phyloP scores from a whole-genome alignment of 2,797 vertebrate species.

The Prionace glauca region DNA sequence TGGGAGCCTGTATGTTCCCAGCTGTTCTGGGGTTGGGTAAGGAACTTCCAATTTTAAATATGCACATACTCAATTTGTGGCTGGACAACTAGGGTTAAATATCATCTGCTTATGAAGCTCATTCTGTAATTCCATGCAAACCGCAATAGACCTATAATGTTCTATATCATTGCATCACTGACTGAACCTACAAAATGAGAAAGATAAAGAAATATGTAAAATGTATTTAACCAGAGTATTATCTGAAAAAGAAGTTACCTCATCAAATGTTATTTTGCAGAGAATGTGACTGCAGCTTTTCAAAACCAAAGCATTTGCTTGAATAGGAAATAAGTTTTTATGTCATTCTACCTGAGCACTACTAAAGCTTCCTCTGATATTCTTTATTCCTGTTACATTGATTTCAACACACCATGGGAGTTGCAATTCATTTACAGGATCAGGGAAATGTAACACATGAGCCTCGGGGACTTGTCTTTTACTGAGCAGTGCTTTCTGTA shows the following conservation, averaged over 20 bases:
- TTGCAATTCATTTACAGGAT: slow-evolving; percentile 17
- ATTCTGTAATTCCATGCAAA: background rate
- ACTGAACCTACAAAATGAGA: background rate
- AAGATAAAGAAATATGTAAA: background rate
- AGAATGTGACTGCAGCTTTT: background rate
- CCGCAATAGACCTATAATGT: background rate
- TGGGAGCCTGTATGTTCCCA: background rate
- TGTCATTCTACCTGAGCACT: background rate
- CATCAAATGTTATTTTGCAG: background rate
- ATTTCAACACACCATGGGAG: background rate
- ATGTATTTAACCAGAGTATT: background rate
- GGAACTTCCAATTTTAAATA: background rate
- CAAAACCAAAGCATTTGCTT: background rate
- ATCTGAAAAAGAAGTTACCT: background rate
- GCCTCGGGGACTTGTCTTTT: background rate
- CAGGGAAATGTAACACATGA: slow-evolving; percentile 15
- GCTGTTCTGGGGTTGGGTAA: background rate
- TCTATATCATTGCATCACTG: background rate
- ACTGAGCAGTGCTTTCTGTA: slow-evolving; percentile 8
- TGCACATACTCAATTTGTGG: background rate
- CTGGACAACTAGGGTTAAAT: background rate
- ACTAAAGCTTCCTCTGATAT: background rate
- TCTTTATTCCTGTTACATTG: background rate
- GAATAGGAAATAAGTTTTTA: background rate
- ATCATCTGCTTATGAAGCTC: background rate